Percentiles rank a stretch among this genome's conserved stretches.
Conservation (phyloP, 2,888 invertebrate species). For the Agrilus mali region DNA sequence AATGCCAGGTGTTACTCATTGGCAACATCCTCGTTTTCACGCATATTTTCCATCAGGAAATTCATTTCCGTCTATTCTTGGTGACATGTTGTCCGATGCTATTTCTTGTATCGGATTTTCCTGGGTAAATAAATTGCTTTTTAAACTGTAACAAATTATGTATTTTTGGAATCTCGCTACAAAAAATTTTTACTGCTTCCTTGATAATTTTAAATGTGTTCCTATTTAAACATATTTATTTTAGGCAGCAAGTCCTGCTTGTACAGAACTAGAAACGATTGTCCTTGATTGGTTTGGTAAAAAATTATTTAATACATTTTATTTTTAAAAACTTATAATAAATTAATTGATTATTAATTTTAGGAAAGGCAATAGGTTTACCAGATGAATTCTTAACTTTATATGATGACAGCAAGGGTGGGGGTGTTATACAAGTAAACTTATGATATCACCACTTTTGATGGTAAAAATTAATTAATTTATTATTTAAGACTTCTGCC, state of each 20-base stretch:
- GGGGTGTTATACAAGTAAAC: conserved; percentile 84
- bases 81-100: conserved; percentile 92
- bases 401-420: conserved; percentile 76
- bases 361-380: conserved; percentile 82
- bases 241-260: conserved; percentile 94
- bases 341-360: conserved; percentile 6
- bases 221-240: conserved; percentile 17
- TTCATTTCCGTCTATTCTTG: conserved; percentile 91
- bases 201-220: neutral
- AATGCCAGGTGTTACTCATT: conserved; percentile 92
- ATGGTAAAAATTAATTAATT: neutral
- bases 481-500: conserved; percentile 67
- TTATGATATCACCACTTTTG: conserved; percentile 1
- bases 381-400: conserved; percentile 79
- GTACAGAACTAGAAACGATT: conserved; percentile 91
- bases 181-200: too few species aligned
- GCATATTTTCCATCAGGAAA: conserved; percentile 99
- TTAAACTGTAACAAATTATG: neutral
- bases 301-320: neutral
- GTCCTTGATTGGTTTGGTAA: conserved; percentile 79
- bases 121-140: conserved; percentile 54
- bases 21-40: conserved; percentile 98
- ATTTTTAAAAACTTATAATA: conserved; percentile 3
- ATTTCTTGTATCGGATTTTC: conserved; percentile 97
- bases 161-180: neutral